Percentiles rank a stretch among this genome's conserved stretches.
phyloP scores from a whole-genome alignment of 2,888 invertebrate species.

The Herminia tarsipennalis region DNA sequence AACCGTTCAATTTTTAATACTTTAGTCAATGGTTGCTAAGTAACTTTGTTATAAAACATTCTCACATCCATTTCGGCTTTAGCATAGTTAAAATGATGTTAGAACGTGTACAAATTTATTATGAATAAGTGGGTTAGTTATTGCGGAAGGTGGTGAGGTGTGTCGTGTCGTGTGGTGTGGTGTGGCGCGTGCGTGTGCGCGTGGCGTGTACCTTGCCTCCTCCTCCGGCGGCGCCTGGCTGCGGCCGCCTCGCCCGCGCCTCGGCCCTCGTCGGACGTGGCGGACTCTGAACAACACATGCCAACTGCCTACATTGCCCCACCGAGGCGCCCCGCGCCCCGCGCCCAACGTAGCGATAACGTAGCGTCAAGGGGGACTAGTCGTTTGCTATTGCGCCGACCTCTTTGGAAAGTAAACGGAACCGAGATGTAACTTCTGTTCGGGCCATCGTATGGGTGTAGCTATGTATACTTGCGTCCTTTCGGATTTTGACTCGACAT shows the following conservation, averaged over 20 bases:
- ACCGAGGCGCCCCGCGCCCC: slow-evolving; percentile 9
- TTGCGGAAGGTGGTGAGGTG: slow-evolving; percentile 5
- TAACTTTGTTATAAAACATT: too few relatives aligned
- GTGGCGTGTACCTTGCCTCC: slow-evolving; percentile 55
- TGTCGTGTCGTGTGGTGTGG: slow-evolving; percentile 6
- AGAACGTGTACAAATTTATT: too few relatives aligned
- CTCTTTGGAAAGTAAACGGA: slow-evolving; percentile 16
- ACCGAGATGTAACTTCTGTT: slow-evolving; percentile 4
- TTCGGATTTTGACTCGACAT: too few relatives aligned
- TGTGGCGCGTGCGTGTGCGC: slow-evolving; percentile 23
- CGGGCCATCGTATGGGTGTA: too few relatives aligned
- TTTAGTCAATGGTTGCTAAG: too few relatives aligned
- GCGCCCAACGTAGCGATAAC: slow-evolving; percentile 10
- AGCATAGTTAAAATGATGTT: not conserved
- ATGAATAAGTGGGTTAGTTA: not conserved
- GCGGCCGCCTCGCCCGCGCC: slow-evolving; percentile 40
- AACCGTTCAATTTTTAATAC: too few relatives aligned
- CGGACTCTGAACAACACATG: slow-evolving; percentile 84
- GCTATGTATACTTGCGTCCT: too few relatives aligned
- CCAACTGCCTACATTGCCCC: slow-evolving; percentile 38
- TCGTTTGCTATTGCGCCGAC: slow-evolving; percentile 43
- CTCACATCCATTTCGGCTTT: too few relatives aligned
- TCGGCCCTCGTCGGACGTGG: slow-evolving; percentile 68
- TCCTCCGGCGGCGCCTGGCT: slow-evolving; percentile 59
- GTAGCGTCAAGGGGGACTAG: slow-evolving; percentile 32